Percentiles rank a stretch among this genome's conserved stretches.
phyloP scores from a whole-genome alignment of 2,888 invertebrate species.

The Catocala nupta region DNA sequence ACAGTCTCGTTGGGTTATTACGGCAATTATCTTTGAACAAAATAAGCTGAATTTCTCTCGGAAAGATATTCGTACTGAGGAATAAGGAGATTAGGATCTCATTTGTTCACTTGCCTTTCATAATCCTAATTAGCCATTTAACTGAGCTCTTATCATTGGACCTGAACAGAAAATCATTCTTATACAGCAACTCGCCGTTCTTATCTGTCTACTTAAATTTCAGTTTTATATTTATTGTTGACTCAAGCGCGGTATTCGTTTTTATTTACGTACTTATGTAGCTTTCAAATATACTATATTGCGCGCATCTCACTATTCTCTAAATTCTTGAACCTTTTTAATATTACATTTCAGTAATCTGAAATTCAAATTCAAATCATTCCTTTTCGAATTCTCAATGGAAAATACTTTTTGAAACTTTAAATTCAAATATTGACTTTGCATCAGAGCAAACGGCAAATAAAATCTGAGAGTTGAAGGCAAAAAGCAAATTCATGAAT shows the following conservation, averaged over 20 bases:
- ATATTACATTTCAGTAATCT: conserved; percentile 1
- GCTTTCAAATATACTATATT: conserved; percentile 14
- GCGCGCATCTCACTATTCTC: conserved; percentile 3
- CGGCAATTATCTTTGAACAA: conserved; percentile 57
- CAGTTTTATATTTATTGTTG: conserved; percentile 33
- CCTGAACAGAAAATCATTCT: conserved; percentile 51
- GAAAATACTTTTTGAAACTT: background rate
- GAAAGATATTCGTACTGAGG: conserved; percentile 44
- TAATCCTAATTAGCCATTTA: conserved; percentile 69
- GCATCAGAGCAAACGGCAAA: background rate
- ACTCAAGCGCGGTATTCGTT: conserved; percentile 20
- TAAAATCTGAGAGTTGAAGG: background rate
- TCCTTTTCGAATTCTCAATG: too few species aligned
- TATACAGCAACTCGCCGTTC: conserved; percentile 45
- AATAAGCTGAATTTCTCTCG: conserved; percentile 45
- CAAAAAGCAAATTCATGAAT: conserved; percentile 2
- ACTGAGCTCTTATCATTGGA: conserved; percentile 49
- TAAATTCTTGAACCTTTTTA: background rate
- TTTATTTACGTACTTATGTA: conserved; percentile 25
- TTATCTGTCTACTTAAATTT: conserved; percentile 47
- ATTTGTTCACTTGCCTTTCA: conserved; percentile 67
- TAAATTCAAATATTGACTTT: background rate
- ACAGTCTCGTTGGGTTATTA: conserved; percentile 53
- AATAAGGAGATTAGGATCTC: conserved; percentile 66
- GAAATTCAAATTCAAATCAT: background rate